Base-by-base conservation (phyloP, 2,888 invertebrate genomes). In the Notodonta dromedarius region DNA sequence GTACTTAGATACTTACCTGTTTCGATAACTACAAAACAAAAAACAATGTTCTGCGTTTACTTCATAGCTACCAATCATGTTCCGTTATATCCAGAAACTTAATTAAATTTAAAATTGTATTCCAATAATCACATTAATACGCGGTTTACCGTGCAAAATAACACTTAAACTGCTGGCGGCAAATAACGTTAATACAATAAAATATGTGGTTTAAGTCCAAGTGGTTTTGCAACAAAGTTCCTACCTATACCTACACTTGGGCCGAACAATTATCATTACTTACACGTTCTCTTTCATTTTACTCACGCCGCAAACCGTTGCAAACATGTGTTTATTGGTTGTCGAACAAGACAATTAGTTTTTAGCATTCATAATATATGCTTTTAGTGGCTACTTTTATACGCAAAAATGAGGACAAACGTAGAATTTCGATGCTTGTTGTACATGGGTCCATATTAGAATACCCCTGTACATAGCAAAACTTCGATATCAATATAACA, bases 261-360 rank as follows among this genome's bases (percentile, higher is more conserved):
- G 9, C 46, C 56, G 57, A 67, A 67, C 61, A 66, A 68, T 68
- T 70, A 71, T 74, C 77, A 70, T 77, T 70, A 73, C 67, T 72
- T 68, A 71, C 62, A 24, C 44, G 62, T 59, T 58, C 67, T 70
- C 63, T 77, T 77, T 77, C 77, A 75, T 75, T 69, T 63, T 60
- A 52, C 60, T 62, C 13, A 63, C 69, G 66, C 68, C 69, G 70
- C 69, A 67, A 67, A 70, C 73, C 73, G 62, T 78, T 75, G 74
- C 60, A 67, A 77, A 71, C 70, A 71, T 61, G 66, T 78, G 75
- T 82, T 80, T 78, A 79, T 74, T 65, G 71, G 71, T 63, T 79
- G 73, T 76, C 71, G 71, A 78, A 78, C 68, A 73, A 65, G 60
- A 67, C 69, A 67, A 70, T 74, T 73, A 60, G 65, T 73, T 73